Conservation (phyloP, 2,888 invertebrate species). For the Cephus pygmeus region DNA sequence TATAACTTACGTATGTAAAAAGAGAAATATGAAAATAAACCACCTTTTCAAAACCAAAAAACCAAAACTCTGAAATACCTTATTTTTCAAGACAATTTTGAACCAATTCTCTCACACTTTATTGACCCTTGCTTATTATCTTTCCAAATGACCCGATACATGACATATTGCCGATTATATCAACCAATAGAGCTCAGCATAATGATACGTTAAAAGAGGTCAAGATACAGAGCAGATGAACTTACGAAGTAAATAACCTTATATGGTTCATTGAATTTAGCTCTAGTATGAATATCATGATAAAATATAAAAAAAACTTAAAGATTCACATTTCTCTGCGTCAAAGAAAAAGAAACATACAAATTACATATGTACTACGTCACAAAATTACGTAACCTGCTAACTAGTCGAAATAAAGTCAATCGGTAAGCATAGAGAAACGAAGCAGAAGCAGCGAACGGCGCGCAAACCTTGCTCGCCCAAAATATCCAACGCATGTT, state of each 20-base stretch:
- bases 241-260: background rate
- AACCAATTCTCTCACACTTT: background rate
- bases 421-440: background rate
- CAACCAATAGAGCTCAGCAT: background rate
- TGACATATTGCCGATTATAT: background rate
- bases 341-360: background rate
- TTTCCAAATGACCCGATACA: background rate
- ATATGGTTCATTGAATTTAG: background rate
- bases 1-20: too few species aligned
- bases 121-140: background rate
- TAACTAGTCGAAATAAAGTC: background rate
- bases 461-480: conserved; percentile 20
- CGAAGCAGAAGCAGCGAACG: conserved; percentile 2
- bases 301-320: background rate
- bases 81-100: background rate
- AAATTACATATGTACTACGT: background rate
- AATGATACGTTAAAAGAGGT: background rate
- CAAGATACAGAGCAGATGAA: background rate
- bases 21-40: too few species aligned
- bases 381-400: background rate
- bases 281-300: background rate
- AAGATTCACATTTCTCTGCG: background rate
- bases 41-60: too few species aligned
- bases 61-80: conserved; percentile 59
- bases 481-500: conserved; percentile 33